These are phyloP conservation scores for Triops longicaudatus DNA, from an alignment of 1,140 invertebrate genomes.

Conservation along the genomic window DNA sequence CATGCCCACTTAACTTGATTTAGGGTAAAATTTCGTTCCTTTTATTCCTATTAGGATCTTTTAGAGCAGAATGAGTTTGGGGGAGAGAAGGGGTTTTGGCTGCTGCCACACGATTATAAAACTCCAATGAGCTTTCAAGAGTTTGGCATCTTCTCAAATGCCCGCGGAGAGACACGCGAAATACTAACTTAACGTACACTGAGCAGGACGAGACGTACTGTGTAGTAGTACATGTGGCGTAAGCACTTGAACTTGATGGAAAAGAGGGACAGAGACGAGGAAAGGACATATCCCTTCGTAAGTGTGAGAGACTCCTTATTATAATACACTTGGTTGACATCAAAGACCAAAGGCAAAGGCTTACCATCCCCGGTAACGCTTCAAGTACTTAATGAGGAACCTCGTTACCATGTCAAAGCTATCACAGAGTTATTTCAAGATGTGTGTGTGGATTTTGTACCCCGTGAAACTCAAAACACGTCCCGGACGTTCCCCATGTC, in stretches of 20 bases:
- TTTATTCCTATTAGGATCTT: background rate
- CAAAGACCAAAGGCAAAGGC: background rate
- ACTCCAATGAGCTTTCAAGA: constrained; percentile 1
- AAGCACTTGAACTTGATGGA: background rate
- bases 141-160: background rate
- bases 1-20: constrained; percentile 5
- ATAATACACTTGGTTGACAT: background rate
- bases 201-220: too few species aligned
- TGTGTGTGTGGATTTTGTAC: background rate
- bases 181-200: background rate
- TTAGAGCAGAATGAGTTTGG: background rate
- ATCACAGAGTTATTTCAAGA: background rate
- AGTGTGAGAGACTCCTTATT: background rate
- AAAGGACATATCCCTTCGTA: background rate
- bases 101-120: background rate
- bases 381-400: constrained; percentile 1
- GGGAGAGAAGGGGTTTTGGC: background rate
- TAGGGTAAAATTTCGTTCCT: background rate
- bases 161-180: background rate
- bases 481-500: background rate
- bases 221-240: background rate
- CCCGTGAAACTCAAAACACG: background rate
- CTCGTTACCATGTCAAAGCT: constrained; percentile 10
- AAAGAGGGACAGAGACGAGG: background rate
- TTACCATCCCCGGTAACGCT: background rate